These are phyloP conservation scores for Rhamnusium bicolor DNA, from an alignment of 2,888 invertebrate genomes.

Conservation along the genomic window DNA sequence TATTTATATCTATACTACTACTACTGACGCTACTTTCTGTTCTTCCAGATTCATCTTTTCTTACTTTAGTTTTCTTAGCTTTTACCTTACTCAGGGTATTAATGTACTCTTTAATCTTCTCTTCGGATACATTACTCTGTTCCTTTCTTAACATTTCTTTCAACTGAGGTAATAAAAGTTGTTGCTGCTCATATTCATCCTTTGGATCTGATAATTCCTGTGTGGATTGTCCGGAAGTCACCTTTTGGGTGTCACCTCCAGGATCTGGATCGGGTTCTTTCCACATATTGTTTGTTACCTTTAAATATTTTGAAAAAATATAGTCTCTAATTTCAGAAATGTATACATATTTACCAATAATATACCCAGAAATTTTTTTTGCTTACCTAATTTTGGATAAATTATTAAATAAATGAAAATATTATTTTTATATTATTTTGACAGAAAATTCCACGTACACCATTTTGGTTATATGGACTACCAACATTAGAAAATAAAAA, in stretches of 20 bases:
- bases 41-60: constrained; percentile 55
- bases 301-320: not conserved
- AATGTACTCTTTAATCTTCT: constrained; percentile 70
- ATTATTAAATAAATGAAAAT: constrained; percentile 1
- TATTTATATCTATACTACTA: constrained; percentile 70
- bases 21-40: constrained; percentile 48
- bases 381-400: constrained; percentile 33
- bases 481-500: not conserved
- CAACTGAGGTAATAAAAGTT: constrained; percentile 68
- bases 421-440: constrained; percentile 23
- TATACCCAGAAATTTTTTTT: not conserved
- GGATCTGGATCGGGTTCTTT: constrained; percentile 63
- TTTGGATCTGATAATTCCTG: constrained; percentile 65
- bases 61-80: constrained; percentile 64
- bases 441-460: constrained; percentile 31
- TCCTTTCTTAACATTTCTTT: constrained; percentile 71
- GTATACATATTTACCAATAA: too few relatives aligned
- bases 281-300: constrained; percentile 62
- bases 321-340: not conserved
- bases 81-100: constrained; percentile 68
- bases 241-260: constrained; percentile 52
- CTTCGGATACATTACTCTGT: constrained; percentile 67
- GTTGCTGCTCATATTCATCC: constrained; percentile 69
- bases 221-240: constrained; percentile 44
- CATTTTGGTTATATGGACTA: constrained; percentile 19